These are phyloP conservation scores for Hestina assimilis DNA, from an alignment of 1,140 invertebrate species.

Conservation along the genomic window DNA sequence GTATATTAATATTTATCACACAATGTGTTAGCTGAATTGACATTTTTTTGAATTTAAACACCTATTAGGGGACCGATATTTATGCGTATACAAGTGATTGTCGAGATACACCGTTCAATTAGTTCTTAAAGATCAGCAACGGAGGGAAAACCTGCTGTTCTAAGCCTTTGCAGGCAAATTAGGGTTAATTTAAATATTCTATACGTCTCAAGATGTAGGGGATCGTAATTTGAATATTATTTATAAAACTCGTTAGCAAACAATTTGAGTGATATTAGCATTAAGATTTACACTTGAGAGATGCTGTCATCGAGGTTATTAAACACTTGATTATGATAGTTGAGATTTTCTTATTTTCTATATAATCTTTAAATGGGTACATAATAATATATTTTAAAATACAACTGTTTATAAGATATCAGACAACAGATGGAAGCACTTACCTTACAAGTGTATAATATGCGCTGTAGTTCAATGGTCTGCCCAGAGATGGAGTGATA, in stretches of 20 bases:
- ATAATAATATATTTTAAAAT: neutral
- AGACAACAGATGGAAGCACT: neutral
- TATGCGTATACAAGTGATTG: constrained; percentile 28
- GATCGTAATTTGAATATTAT: constrained; percentile 14
- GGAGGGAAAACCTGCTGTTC: constrained; percentile 47
- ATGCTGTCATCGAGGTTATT: neutral
- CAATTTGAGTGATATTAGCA: constrained; percentile 50
- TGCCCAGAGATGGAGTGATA: too few species aligned
- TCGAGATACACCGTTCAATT: constrained; percentile 35
- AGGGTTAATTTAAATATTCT: constrained; percentile 56
- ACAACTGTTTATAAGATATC: too few species aligned
- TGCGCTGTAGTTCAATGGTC: too few species aligned
- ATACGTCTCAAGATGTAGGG: constrained; percentile 42
- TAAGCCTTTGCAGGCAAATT: constrained; percentile 45
- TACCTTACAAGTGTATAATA: too few species aligned
- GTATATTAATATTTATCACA: constrained; percentile 16
- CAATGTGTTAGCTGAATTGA: constrained; percentile 12
- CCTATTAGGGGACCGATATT: constrained; percentile 17
- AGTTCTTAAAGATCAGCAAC: constrained; percentile 38
- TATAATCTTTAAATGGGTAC: neutral
- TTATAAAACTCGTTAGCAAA: constrained; percentile 5
- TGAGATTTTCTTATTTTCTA: neutral
- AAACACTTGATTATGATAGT: neutral
- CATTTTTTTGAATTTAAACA: constrained; percentile 5
- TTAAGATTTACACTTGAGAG: constrained; percentile 12